A percentile compares a stretch with the other conserved stretches of the same genome.
Conservation (phyloP, 2,113 vertebrate genomes). For the Telmatochromis brachygnathus region DNA sequence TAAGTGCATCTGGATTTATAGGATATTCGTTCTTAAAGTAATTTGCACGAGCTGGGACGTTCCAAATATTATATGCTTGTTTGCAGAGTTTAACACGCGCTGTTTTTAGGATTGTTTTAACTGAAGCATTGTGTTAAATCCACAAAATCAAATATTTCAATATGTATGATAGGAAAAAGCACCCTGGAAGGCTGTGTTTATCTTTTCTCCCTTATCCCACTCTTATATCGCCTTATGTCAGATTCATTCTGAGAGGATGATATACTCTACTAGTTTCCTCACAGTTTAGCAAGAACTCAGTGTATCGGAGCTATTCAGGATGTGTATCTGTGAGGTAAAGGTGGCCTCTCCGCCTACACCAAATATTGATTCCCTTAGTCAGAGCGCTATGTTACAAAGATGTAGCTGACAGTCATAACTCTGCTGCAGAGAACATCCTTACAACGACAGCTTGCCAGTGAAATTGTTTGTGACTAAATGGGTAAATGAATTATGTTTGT, state of each 20-base stretch:
- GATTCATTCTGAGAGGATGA: background rate
- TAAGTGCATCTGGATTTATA: background rate
- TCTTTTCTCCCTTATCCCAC: background rate
- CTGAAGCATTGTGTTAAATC: background rate
- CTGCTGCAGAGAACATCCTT: background rate
- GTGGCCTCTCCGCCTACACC: constrained; percentile 15
- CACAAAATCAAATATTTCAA: background rate
- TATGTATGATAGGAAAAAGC: background rate
- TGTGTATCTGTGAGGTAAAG: constrained; percentile 3
- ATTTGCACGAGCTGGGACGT: background rate
- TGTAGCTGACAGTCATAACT: background rate
- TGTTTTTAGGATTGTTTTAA: background rate
- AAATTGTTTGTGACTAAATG: background rate
- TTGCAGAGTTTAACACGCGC: background rate
- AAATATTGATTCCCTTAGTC: constrained; percentile 29
- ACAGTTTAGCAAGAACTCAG: background rate
- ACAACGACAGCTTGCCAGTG: background rate
- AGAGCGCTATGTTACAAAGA: background rate
- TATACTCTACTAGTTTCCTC: background rate
- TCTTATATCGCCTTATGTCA: background rate
- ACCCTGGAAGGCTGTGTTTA: background rate
- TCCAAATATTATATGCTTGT: background rate
- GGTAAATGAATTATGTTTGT: background rate
- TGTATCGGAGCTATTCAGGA: constrained; percentile 5
- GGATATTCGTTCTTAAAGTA: background rate